phyloP scores from a whole-genome alignment of 2,888 invertebrate species.

The Erebia ligea region DNA sequence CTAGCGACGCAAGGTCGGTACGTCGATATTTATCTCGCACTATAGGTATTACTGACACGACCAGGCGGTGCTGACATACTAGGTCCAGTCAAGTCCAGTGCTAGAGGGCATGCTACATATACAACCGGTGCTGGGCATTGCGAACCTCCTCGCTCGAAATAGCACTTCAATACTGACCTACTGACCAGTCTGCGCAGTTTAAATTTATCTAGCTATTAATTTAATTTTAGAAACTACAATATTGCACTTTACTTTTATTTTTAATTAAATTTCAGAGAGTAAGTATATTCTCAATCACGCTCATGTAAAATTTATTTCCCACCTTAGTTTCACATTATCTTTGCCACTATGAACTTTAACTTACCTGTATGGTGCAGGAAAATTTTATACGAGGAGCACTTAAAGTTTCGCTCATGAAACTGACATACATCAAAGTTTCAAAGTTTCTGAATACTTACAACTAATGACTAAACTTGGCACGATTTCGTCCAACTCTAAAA shows the following conservation, averaged over 20 bases:
- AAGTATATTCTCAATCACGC: background rate
- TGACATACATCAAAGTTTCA: slow-evolving; percentile 24
- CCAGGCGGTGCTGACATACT: too few relatives aligned
- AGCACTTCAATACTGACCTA: too few relatives aligned
- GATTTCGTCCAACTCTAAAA: slow-evolving; percentile 10
- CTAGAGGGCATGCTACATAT: too few relatives aligned
- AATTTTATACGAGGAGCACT: slow-evolving; percentile 7
- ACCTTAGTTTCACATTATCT: background rate
- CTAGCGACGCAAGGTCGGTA: slow-evolving; percentile 81
- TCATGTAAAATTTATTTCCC: background rate
- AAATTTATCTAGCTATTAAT: too few relatives aligned
- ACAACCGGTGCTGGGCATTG: too few relatives aligned
- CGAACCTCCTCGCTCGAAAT: too few relatives aligned
- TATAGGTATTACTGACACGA: background rate
- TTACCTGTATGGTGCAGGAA: slow-evolving; percentile 2
- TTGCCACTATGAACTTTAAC: background rate
- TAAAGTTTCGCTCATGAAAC: slow-evolving; percentile 24
- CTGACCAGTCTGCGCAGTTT: too few relatives aligned
- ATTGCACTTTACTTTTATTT: background rate
- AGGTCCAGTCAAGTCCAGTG: too few relatives aligned
- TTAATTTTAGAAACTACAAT: too few relatives aligned
- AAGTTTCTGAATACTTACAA: slow-evolving; percentile 26
- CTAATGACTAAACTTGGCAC: slow-evolving; percentile 24
- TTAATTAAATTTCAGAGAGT: background rate
- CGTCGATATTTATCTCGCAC: slow-evolving; percentile 55